phyloP scores from a whole-genome alignment of 1,140 invertebrate species.

The Pseudomyrmex flavicornis region DNA sequence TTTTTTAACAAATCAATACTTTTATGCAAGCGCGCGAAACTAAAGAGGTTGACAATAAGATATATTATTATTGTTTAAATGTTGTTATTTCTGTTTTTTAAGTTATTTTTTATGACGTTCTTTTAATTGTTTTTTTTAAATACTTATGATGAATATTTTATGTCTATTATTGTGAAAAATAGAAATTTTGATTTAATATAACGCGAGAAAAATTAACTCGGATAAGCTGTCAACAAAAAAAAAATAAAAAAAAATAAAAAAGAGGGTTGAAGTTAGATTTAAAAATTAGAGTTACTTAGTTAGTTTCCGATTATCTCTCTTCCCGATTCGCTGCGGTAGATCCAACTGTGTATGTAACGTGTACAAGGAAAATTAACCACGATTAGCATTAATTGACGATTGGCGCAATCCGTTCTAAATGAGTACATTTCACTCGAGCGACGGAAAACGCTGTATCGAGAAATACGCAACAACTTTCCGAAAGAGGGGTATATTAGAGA shows the following conservation, averaged over 20 bases:
- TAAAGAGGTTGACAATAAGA: too few relatives aligned
- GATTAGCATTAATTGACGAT: constrained; percentile 51
- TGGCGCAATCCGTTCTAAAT: constrained; percentile 57
- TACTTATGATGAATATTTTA: too few relatives aligned
- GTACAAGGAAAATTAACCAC: constrained; percentile 31
- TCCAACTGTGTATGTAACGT: constrained; percentile 24
- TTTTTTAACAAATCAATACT: too few relatives aligned
- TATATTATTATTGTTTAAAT: not conserved
- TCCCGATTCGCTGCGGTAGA: not conserved
- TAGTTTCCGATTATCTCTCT: constrained; percentile 12
- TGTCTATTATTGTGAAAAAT: too few relatives aligned
- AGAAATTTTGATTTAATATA: not conserved
- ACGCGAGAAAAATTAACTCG: not conserved
- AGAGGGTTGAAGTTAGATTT: not conserved
- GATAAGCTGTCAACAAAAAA: too few relatives aligned
- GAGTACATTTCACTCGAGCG: constrained; percentile 55
- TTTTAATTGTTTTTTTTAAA: too few relatives aligned
- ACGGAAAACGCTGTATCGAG: constrained; percentile 53
- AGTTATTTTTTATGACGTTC: too few relatives aligned
- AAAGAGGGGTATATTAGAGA: constrained; percentile 54
- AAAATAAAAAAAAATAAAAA: too few relatives aligned
- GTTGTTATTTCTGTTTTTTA: not conserved
- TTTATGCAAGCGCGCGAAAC: too few relatives aligned
- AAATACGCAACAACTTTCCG: constrained; percentile 60
- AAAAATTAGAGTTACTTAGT: not conserved